Percentiles rank a stretch among this genome's conserved stretches.
phyloP scores from a whole-genome alignment of 2,888 invertebrate genomes.

The Escarpia spicata region DNA sequence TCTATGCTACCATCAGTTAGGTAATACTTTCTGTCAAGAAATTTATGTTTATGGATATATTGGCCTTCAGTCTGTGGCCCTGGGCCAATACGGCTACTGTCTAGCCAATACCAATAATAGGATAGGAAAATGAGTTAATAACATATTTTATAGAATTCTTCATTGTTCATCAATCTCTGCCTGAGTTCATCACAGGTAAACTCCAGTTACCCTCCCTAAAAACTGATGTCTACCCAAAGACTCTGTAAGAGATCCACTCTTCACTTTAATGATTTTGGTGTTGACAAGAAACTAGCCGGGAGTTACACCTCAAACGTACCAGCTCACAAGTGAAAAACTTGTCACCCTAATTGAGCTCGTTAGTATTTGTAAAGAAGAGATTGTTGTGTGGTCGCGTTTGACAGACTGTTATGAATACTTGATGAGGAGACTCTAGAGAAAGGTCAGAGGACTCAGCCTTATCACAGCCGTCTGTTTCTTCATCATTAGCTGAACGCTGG shows the following conservation, averaged over 20 bases:
- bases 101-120: no score
- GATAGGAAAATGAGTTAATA: no score
- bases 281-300: neutral
- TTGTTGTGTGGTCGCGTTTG: conserved; percentile 2
- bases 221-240: neutral
- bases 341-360: neutral
- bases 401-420: conserved; percentile 13
- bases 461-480: neutral
- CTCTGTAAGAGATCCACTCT: neutral
- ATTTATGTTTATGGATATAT: neutral
- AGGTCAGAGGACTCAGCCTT: neutral
- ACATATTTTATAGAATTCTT: neutral
- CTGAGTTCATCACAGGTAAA: neutral
- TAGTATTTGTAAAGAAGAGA: conserved; percentile 5
- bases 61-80: no score
- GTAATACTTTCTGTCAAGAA: neutral
- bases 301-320: neutral
- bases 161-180: neutral
- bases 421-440: neutral
- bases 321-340: neutral
- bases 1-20: neutral
- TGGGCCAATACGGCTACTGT: no score
- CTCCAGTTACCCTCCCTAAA: neutral
- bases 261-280: neutral
- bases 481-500: neutral